Base-by-base conservation (phyloP, 2,113 vertebrate genomes). In the Loxodonta africana region DNA sequence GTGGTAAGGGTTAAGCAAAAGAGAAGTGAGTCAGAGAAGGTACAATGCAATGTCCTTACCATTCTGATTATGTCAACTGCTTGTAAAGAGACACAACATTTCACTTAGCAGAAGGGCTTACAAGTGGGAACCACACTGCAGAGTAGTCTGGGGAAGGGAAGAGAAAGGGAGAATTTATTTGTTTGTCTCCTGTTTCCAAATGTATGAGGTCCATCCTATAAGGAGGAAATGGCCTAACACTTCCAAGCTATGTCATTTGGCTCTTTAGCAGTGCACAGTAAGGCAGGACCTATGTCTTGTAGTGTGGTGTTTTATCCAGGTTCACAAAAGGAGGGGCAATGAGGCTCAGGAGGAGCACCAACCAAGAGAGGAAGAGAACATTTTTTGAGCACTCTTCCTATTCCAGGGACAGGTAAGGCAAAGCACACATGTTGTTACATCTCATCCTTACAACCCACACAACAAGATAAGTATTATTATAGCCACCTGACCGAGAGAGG, bases 21-120 rank as follows among this genome's bases (percentile, higher is more conserved):
- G 21, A 25, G 26, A 89, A 60, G 65, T 15, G 67, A 41, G 23
- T 11, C 28, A 65, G 77, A 84, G 51, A 51, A 71, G 69, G 2
- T 26, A 33, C 25, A 37, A 18, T 48, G 67, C 48, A 2, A 0
- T 0, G 3, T 5, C 14, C 33, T 48, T 57, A 67, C 25, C 44
- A 80, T 0, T 2, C 11, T 25, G n/a, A 41, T 23, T 5, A 37
- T 37, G 62, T 33, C 25, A 18, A 30, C 0, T 1, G 11, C 0
- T 2, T 15, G 48, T 14, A 15, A 57, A 73, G 60, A 51, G 28
- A 33, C 4, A 20, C 1, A 6, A 28, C 0, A 0, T 44, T 65
- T 67, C 25, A 12, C 4, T 44, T 17, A 4, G 57, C 88, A 78
- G 44, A 41, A 17, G 8, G 26, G 25, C 3, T 20, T 20, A 6